A percentile compares a stretch with the other conserved stretches of the same genome.
These are phyloP conservation scores for Microcaecilia unicolor DNA, from an alignment of 2,797 vertebrate species.

Conservation along the genomic window DNA sequence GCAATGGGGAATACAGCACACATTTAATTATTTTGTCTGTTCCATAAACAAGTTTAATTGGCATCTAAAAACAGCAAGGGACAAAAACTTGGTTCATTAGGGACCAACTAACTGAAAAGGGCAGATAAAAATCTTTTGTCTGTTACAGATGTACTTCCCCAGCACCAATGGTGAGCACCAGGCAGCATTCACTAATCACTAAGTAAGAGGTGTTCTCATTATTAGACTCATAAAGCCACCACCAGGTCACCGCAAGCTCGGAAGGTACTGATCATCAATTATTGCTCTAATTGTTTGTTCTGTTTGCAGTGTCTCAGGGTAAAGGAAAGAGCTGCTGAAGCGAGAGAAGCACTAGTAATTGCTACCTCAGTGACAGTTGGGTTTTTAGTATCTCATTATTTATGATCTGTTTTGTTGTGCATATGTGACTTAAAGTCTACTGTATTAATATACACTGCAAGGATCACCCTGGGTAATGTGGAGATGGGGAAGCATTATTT, in stretches of 20 bases:
- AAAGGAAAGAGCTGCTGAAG: slow-evolving; percentile 58
- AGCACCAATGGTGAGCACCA: slow-evolving; percentile 24
- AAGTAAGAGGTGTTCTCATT: slow-evolving; percentile 45
- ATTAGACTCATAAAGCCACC: slow-evolving; percentile 47
- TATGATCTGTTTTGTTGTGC: slow-evolving; percentile 60
- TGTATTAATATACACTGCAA: slow-evolving; percentile 38
- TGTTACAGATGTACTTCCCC: slow-evolving; percentile 16
- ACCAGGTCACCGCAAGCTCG: slow-evolving; percentile 50
- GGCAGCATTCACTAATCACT: slow-evolving; percentile 51
- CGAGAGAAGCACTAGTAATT: slow-evolving; percentile 61
- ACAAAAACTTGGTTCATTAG: slow-evolving; percentile 47
- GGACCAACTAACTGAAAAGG: slow-evolving; percentile 46
- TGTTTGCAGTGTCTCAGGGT: slow-evolving; percentile 58
- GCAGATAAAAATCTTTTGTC: slow-evolving; percentile 44
- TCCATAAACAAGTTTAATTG: slow-evolving; percentile 60
- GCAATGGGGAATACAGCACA: slow-evolving; percentile 39
- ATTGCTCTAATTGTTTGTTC: slow-evolving; percentile 67
- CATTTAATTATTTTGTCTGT: slow-evolving; percentile 57
- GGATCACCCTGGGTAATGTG: slow-evolving; percentile 39
- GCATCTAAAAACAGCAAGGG: slow-evolving; percentile 52
- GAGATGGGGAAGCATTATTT: slow-evolving; percentile 35
- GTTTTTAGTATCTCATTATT: slow-evolving; percentile 60
- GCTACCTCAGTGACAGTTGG: slow-evolving; percentile 48
- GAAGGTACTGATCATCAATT: slow-evolving; percentile 63
- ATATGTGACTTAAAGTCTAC: slow-evolving; percentile 57